Base-by-base conservation (phyloP, 2,797 vertebrate genomes). In the Pseudocheirus occidentalis region DNA sequence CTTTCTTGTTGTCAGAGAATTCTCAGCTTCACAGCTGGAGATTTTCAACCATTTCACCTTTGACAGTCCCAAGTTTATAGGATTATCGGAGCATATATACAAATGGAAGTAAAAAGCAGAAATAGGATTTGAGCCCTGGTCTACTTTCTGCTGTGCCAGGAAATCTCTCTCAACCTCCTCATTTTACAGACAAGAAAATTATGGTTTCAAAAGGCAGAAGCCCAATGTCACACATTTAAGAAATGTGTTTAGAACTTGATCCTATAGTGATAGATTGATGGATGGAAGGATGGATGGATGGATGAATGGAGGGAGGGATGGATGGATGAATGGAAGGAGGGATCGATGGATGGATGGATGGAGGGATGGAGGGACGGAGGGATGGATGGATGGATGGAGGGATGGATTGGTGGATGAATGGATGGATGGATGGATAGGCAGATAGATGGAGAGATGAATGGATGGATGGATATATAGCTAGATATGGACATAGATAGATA, bases 31-130 rank as follows among this genome's bases (percentile, higher is more conserved):
- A 91, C 24, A 92, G 87, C 16, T 93, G 29, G 55, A 62, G 90
- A 90, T 91, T 94, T n/a, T 93, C 50, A 81, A 52, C 81, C 94
- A 55, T 93, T 46, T 27, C 21, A 31, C 55, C 66, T 92, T 73
- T 28, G 53, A 93, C 93, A 14, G 93, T 55, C 13, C 50, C 59
- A 62, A n/a, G 29, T 58, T 87, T 73, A 81, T 46, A 4, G 40
- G 18, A 81, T 46, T 81, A 40, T 46, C 34, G 40, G 13, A n/a
- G 1, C 16, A n/a, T 81, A 11, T 40, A 24, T 46, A 81, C n/a
- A 24, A 7, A 46, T 46, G 40, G 73, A 81, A 46, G 0, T 24
- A 24, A 81, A 40, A 81, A 81, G 7, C 73, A 46, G 21, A 46
- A 46, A 81, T 1, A 81, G 40, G 40, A 81, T 81, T 81, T 81